phyloP scores from a whole-genome alignment of 1,140 invertebrate genomes.

The Drosophila carrolli region DNA sequence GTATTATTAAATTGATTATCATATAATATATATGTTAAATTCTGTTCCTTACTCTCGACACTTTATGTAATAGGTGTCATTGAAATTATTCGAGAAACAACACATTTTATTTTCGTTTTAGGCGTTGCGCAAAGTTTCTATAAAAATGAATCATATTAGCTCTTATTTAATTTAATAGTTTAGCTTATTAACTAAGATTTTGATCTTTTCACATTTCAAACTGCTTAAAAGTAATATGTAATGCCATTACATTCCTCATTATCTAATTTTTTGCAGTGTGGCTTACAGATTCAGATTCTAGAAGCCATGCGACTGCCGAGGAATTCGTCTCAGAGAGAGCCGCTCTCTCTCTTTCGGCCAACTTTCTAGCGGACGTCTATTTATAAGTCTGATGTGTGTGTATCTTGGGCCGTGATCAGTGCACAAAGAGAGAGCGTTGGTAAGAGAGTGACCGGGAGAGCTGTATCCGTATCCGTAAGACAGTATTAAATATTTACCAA shows the following conservation, averaged over 20 bases:
- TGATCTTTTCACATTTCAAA: no score
- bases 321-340: constrained; percentile 54
- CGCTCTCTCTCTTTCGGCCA: constrained; percentile 22
- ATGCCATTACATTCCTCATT: no score
- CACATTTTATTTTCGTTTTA: no score
- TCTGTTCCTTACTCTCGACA: no score
- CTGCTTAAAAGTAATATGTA: background rate
- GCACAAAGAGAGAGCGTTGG: constrained; percentile 12
- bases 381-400: constrained; percentile 80
- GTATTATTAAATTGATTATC: no score
- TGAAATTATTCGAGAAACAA: no score
- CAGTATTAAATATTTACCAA: constrained; percentile 46
- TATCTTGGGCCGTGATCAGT: constrained; percentile 44
- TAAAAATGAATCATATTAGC: no score
- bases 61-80: no score
- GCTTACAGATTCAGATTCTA: constrained; percentile 54
- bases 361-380: constrained; percentile 55
- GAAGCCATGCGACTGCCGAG: constrained; percentile 71
- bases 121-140: no score
- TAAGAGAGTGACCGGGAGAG: constrained; percentile 6
- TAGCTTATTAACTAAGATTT: no score
- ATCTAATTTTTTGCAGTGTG: constrained; percentile 1
- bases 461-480: constrained; percentile 15
- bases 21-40: no score
- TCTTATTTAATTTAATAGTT: no score